A percentile compares a stretch with the other conserved stretches of the same genome.
phyloP scores from a whole-genome alignment of 2,797 vertebrate species.

The Cynopterus sphinx region DNA sequence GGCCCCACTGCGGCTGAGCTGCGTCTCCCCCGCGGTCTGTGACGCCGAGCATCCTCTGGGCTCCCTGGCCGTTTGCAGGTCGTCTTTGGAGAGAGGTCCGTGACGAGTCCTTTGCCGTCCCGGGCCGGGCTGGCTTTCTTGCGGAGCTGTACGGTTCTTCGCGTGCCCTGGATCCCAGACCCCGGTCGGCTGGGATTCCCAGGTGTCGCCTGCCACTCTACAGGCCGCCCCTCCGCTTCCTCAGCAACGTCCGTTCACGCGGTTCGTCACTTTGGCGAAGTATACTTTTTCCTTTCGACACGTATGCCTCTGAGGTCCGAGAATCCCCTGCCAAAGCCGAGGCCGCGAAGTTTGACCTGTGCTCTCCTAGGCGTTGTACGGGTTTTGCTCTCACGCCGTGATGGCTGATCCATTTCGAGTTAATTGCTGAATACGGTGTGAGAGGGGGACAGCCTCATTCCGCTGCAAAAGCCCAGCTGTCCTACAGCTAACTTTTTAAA shows the following conservation, averaged over 20 bases:
- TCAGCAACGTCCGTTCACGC: too few species aligned
- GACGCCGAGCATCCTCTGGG: too few species aligned
- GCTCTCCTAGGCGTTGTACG: background rate
- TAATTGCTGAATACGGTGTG: background rate
- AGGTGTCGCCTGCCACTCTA: background rate
- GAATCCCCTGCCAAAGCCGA: background rate
- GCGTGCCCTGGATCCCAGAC: background rate
- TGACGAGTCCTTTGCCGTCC: background rate
- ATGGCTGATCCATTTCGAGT: background rate
- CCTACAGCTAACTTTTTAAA: background rate
- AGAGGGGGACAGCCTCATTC: background rate
- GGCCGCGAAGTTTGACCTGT: background rate
- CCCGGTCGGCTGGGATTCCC: background rate
- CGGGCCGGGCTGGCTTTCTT: background rate
- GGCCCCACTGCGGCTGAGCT: background rate
- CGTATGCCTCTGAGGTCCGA: background rate
- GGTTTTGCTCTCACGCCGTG: background rate
- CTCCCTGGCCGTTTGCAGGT: fast-evolving
- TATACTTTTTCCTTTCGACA: too few species aligned
- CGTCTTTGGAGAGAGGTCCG: background rate
- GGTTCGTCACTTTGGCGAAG: background rate
- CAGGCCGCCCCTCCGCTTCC: background rate
- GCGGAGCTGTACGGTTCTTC: background rate
- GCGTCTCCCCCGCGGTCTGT: fast-evolving
- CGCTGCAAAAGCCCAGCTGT: background rate